Conservation (phyloP, 2,113 vertebrate genomes). For the Puntigrus tetrazona region DNA sequence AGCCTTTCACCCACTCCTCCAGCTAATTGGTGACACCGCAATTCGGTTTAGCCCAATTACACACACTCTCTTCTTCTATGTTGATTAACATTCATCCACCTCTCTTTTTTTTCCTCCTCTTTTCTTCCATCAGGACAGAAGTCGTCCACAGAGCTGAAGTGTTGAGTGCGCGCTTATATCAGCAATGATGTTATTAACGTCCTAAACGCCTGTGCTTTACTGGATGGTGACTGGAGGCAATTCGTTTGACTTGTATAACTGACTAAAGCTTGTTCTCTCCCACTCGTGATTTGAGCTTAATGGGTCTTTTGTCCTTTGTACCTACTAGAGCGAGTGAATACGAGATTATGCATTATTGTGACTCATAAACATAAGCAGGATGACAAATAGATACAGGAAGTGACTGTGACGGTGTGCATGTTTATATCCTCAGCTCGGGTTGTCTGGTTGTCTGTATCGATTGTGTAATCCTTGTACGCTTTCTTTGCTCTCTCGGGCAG, state of each 20-base stretch:
- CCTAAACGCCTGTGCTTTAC: background rate
- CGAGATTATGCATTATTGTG: background rate
- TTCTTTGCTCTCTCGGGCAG: background rate
- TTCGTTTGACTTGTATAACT: slow-evolving; percentile 21
- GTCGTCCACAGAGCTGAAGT: slow-evolving; percentile 23
- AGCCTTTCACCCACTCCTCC: slow-evolving; percentile 31
- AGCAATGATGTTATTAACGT: slow-evolving; percentile 3
- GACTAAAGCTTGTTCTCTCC: background rate
- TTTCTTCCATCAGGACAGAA: slow-evolving; percentile 35
- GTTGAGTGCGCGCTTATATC: slow-evolving; percentile 16
- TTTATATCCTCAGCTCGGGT: slow-evolving; percentile 17
- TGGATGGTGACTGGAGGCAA: background rate
- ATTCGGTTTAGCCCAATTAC: slow-evolving; percentile 48
- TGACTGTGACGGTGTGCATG: background rate
- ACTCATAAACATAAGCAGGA: background rate
- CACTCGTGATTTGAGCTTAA: slow-evolving; percentile 9
- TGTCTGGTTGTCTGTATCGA: slow-evolving; percentile 37
- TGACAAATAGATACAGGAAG: background rate
- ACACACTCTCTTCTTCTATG: slow-evolving; percentile 37
- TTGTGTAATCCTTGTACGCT: background rate
- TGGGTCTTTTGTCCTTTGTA: slow-evolving; percentile 20
- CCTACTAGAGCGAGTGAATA: slow-evolving; percentile 22
- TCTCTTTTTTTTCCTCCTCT: slow-evolving; percentile 17
- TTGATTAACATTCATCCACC: slow-evolving; percentile 69
- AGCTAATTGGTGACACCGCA: slow-evolving; percentile 58